Conservation (phyloP, 2,113 vertebrate genomes). For the Vanacampus margaritifer region DNA sequence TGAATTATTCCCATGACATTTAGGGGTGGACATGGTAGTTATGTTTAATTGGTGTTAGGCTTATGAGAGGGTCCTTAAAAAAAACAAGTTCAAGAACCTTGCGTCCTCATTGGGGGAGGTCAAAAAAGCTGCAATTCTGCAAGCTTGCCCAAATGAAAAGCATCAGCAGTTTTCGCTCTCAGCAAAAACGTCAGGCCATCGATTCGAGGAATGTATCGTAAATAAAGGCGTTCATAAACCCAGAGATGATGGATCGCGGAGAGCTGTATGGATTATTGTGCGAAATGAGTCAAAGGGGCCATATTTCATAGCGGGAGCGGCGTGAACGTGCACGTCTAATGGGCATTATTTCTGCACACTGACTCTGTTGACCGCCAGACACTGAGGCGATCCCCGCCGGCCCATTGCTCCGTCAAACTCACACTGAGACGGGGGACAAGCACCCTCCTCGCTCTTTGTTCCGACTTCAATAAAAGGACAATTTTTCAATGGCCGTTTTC, state of each 20-base stretch:
- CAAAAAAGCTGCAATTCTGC: not conserved
- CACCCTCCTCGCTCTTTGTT: slow-evolving; percentile 69
- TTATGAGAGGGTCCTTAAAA: not conserved
- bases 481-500: slow-evolving; percentile 70
- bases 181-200: slow-evolving; percentile 40
- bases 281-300: slow-evolving; percentile 52
- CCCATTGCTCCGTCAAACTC: slow-evolving; percentile 67
- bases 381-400: slow-evolving; percentile 63
- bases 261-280: slow-evolving; percentile 59
- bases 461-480: slow-evolving; percentile 63
- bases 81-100: not conserved
- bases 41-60: not conserved
- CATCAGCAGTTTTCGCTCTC: slow-evolving; percentile 15
- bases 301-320: slow-evolving; percentile 56
- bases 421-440: slow-evolving; percentile 71
- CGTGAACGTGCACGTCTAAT: slow-evolving; percentile 83
- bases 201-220: slow-evolving; percentile 45
- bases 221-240: slow-evolving; percentile 50
- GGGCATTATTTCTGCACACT: slow-evolving; percentile 86
- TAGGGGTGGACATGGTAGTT: not conserved
- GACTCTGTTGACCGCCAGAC: slow-evolving; percentile 77
- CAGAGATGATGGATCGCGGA: slow-evolving; percentile 66
- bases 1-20: not conserved
- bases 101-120: not conserved
- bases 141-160: not conserved